Conservation (phyloP, 2,888 invertebrate species). For the Drosophila lutescens region DNA sequence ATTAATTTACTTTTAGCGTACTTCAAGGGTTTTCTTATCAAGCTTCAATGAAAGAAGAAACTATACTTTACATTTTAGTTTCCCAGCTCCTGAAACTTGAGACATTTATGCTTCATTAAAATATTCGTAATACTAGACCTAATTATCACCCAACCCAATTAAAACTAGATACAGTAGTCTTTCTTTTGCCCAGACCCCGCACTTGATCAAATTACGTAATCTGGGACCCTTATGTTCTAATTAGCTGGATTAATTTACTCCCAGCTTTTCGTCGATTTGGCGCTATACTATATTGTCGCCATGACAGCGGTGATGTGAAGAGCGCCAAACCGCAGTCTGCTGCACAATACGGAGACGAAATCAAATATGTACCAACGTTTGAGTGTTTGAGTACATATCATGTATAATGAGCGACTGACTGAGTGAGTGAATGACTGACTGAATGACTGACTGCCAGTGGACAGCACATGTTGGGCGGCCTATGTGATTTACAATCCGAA, state of each 20-base stretch:
- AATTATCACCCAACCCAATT: neutral
- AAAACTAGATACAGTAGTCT: neutral
- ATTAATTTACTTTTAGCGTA: too few relatives aligned
- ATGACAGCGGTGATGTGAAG: conserved; percentile 7
- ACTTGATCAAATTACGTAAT: too few relatives aligned
- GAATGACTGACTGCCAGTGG: conserved; percentile 16
- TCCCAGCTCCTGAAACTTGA: neutral
- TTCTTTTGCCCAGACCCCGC: too few relatives aligned
- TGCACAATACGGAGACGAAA: conserved; percentile 22
- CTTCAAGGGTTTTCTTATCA: too few relatives aligned
- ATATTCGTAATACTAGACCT: neutral
- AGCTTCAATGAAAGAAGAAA: neutral
- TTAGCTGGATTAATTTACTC: conserved; percentile 68
- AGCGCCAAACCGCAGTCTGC: conserved; percentile 22
- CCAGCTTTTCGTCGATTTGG: conserved; percentile 38
- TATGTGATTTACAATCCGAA: conserved; percentile 71
- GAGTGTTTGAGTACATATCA: conserved; percentile 18
- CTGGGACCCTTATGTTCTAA: conserved; percentile 32
- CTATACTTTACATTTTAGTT: neutral
- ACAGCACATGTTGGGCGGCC: conserved; percentile 57
- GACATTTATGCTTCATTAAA: neutral
- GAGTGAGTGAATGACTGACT: conserved; percentile 12
- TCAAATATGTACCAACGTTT: conserved; percentile 22
- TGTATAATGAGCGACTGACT: conserved; percentile 24
- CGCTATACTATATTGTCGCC: neutral